phyloP scores from a whole-genome alignment of 2,113 vertebrate genomes.

The Leptobrachium leishanense region DNA sequence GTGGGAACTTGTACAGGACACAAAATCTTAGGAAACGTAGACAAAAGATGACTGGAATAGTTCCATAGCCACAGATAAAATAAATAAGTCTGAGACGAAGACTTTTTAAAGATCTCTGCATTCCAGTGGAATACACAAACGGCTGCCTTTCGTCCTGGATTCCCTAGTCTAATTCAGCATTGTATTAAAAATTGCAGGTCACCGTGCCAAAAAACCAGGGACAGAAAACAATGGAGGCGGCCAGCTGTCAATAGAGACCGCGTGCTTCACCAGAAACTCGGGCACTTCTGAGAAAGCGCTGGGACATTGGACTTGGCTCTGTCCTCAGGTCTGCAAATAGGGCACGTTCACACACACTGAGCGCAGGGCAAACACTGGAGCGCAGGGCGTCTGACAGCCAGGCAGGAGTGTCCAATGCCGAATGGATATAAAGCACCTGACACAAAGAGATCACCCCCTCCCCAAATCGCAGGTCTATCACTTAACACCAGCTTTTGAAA shows the following conservation, averaged over 20 bases:
- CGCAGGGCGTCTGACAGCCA: background rate
- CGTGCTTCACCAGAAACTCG: constrained; percentile 45
- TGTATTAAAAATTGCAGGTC: background rate
- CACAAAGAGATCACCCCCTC: no score
- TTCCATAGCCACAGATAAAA: no score
- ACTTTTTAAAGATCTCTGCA: no score
- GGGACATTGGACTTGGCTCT: constrained; percentile 51
- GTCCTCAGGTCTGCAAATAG: constrained; percentile 41
- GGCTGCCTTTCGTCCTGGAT: background rate
- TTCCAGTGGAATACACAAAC: no score
- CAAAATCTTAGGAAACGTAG: no score
- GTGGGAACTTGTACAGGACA: no score
- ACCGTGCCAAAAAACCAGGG: constrained; percentile 2
- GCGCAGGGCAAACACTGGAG: constrained; percentile 58
- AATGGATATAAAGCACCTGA: no score
- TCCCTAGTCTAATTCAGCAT: background rate
- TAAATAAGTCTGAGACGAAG: no score
- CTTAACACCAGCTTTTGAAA: no score
- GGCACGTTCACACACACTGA: constrained; percentile 52
- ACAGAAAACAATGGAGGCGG: constrained; percentile 27
- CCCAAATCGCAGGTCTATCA: no score
- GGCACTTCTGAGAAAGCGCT: constrained; percentile 54
- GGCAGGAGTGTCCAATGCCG: background rate
- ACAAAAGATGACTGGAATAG: no score
- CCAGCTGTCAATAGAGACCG: constrained; percentile 34